Percentiles rank a stretch among this genome's conserved stretches.
phyloP scores from a whole-genome alignment of 2,888 invertebrate genomes.

The Agrotis puta region DNA sequence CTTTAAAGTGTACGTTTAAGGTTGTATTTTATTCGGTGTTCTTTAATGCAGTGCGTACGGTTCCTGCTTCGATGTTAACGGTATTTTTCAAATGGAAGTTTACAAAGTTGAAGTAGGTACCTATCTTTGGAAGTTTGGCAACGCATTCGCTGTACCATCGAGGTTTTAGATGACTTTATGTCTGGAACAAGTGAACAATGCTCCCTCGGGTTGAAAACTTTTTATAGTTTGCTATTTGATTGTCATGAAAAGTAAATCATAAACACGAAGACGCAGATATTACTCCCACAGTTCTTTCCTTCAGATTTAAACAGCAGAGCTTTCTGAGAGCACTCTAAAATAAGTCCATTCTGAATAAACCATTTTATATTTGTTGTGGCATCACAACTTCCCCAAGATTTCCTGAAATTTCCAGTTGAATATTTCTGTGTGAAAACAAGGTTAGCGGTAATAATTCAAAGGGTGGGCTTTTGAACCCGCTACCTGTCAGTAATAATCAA shows the following conservation, averaged over 20 bases:
- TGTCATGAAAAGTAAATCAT: slow-evolving; percentile 36
- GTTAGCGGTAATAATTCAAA: slow-evolving; percentile 39
- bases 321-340: slow-evolving; percentile 22
- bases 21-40: slow-evolving; percentile 40
- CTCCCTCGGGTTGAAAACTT: slow-evolving; percentile 12
- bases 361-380: slow-evolving; percentile 19
- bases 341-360: slow-evolving; percentile 25
- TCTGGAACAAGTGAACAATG: slow-evolving; percentile 43
- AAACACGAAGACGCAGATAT: slow-evolving; percentile 4
- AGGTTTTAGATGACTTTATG: slow-evolving; percentile 48
- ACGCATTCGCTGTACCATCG: slow-evolving; percentile 51
- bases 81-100: slow-evolving; percentile 64
- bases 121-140: slow-evolving; percentile 62
- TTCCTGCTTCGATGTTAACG: slow-evolving; percentile 58
- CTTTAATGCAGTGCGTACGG: slow-evolving; percentile 61
- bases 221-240: slow-evolving; percentile 8
- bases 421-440: slow-evolving; percentile 24
- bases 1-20: slow-evolving; percentile 44
- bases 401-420: slow-evolving; percentile 24
- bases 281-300: background rate
- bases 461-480: slow-evolving; percentile 11
- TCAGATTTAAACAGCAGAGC: slow-evolving; percentile 7
- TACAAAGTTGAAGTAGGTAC: slow-evolving; percentile 61
- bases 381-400: slow-evolving; percentile 24
- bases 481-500: slow-evolving; percentile 49